These are phyloP conservation scores for Papilio aristodemus DNA, from an alignment of 1,140 invertebrate genomes.

Conservation along the genomic window DNA sequence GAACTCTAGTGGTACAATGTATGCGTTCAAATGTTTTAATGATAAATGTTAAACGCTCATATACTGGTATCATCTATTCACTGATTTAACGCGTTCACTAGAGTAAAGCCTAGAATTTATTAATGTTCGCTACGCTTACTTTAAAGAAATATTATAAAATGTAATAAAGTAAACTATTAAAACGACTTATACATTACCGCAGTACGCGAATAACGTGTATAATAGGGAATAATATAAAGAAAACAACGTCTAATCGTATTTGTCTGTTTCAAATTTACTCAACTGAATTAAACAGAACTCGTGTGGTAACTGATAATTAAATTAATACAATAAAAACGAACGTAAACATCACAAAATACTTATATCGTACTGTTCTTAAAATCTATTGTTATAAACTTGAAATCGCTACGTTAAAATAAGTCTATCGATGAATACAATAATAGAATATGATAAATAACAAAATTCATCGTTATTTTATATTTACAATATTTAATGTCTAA, in stretches of 20 bases:
- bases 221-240: slow-evolving; percentile 64
- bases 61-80: background rate
- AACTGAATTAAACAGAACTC: slow-evolving; percentile 71
- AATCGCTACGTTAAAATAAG: slow-evolving; percentile 71
- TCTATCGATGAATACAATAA: slow-evolving; percentile 71
- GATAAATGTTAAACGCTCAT: background rate
- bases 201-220: slow-evolving; percentile 40
- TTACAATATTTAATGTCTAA: slow-evolving; percentile 70
- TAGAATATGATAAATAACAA: slow-evolving; percentile 78
- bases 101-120: slow-evolving; percentile 50
- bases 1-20: slow-evolving; percentile 37
- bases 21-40: slow-evolving; percentile 2
- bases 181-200: slow-evolving; percentile 46
- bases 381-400: slow-evolving; percentile 68
- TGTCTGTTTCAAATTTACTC: slow-evolving; percentile 72
- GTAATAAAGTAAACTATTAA: slow-evolving; percentile 41
- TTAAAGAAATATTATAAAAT: slow-evolving; percentile 57
- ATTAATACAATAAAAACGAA: slow-evolving; percentile 71
- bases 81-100: slow-evolving; percentile 36
- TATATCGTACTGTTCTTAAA: slow-evolving; percentile 58
- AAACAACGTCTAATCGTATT: slow-evolving; percentile 72
- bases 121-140: slow-evolving; percentile 71
- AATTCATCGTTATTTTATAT: slow-evolving; percentile 70
- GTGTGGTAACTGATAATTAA: slow-evolving; percentile 74
- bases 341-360: slow-evolving; percentile 67